These are phyloP conservation scores for Xestia rhomboidea DNA, from an alignment of 2,888 invertebrate species.

Conservation along the genomic window DNA sequence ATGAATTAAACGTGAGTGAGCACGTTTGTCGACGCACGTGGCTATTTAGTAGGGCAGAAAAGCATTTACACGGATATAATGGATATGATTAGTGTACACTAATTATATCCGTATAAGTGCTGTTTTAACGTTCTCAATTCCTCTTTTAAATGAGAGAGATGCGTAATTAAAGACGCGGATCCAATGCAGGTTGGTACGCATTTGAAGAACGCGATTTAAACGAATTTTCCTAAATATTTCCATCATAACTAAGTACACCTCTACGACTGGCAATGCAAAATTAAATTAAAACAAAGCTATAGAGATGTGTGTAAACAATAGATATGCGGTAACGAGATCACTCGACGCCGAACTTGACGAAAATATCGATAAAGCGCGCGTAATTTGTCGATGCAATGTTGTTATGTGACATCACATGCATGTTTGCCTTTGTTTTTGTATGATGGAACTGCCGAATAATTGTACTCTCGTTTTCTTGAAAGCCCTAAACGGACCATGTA, in stretches of 20 bases:
- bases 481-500: background rate
- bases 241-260: background rate
- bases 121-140: background rate
- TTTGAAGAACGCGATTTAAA: background rate
- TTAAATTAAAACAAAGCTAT: slow-evolving; percentile 20
- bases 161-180: background rate
- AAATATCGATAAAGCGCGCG: slow-evolving; percentile 28
- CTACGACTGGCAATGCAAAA: background rate
- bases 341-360: slow-evolving; percentile 13
- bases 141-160: background rate
- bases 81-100: background rate
- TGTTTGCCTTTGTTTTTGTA: background rate
- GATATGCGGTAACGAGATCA: slow-evolving; percentile 23
- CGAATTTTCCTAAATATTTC: background rate
- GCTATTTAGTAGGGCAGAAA: background rate
- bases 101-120: no score
- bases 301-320: slow-evolving; percentile 16
- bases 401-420: slow-evolving; percentile 10
- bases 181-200: background rate
- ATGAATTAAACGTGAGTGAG: background rate
- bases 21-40: slow-evolving; percentile 1
- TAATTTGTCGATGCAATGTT: slow-evolving; percentile 4
- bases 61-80: no score
- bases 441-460: no score
- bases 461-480: background rate